Evolutionary conservation across 1,140 invertebrate genomes (phyloP).

Genomic region (Drosophila navojoa): DNA sequence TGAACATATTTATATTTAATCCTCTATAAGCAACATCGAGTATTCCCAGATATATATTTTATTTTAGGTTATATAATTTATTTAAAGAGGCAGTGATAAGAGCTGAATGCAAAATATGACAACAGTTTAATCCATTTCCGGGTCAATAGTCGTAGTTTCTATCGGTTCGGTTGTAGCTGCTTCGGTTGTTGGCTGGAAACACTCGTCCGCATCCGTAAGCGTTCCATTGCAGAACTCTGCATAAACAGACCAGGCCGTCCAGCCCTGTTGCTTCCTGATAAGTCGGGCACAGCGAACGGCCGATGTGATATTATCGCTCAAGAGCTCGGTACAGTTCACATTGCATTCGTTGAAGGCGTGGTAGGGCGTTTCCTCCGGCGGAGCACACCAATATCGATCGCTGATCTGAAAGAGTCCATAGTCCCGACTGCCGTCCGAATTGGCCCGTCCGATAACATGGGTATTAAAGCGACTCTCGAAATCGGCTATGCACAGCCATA

Average conservation of each 20-base stretch:
- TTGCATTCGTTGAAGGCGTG: slow-evolving; percentile 75
- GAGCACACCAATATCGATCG: slow-evolving; percentile 77
- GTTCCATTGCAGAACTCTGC: slow-evolving; percentile 83
- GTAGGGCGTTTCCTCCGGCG: slow-evolving; percentile 56
- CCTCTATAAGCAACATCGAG: not conserved
- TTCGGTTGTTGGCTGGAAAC: slow-evolving; percentile 42
- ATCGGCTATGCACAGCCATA: slow-evolving; percentile 72
- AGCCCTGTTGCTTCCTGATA: slow-evolving; percentile 85
- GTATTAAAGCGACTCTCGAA: slow-evolving; percentile 78
- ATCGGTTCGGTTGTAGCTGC: not conserved
- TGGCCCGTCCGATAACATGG: slow-evolving; percentile 60
- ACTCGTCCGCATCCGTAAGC: slow-evolving; percentile 54
- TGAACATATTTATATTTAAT: too few relatives aligned
- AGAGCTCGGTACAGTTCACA: slow-evolving; percentile 67
- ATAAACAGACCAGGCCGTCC: slow-evolving; percentile 89
- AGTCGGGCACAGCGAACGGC: slow-evolving; percentile 67
- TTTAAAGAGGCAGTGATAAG: slow-evolving; percentile 23
- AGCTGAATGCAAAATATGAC: not conserved
- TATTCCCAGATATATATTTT: not conserved
- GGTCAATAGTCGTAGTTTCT: slow-evolving; percentile 12
- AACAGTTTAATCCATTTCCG: slow-evolving; percentile 28
- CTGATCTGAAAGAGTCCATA: slow-evolving; percentile 83
- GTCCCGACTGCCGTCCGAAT: slow-evolving; percentile 72
- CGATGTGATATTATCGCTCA: slow-evolving; percentile 73
- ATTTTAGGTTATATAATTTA: not conserved